A percentile compares a stretch with the other conserved stretches of the same genome.
These are phyloP conservation scores for Ataeniobius toweri DNA, from an alignment of 2,797 vertebrate species.

Conservation along the genomic window DNA sequence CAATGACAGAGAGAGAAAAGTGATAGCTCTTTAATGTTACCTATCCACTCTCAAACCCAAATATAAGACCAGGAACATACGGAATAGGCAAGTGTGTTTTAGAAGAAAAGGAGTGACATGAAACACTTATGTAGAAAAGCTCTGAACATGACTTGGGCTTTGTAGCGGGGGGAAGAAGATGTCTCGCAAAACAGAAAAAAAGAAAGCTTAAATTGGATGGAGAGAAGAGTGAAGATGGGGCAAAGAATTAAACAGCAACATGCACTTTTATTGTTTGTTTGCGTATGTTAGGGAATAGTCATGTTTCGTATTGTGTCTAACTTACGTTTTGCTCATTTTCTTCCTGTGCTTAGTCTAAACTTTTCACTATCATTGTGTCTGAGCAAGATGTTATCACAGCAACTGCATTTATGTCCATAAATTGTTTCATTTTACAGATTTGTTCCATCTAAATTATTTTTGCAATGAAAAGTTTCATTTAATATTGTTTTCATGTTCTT, in stretches of 20 bases:
- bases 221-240: constrained; percentile 54
- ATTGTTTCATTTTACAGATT: background rate
- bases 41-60: constrained; percentile 78
- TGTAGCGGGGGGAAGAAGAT: constrained; percentile 56
- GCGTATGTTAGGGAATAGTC: constrained; percentile 37
- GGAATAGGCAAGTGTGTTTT: constrained; percentile 73
- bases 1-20: constrained; percentile 72
- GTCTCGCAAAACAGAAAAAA: constrained; percentile 61
- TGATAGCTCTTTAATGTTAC: constrained; percentile 78
- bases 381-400: constrained; percentile 7
- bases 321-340: constrained; percentile 41
- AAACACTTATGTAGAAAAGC: constrained; percentile 77
- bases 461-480: background rate
- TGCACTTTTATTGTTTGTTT: constrained; percentile 59
- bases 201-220: constrained; percentile 67
- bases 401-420: constrained; percentile 1
- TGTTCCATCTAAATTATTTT: background rate
- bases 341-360: constrained; percentile 30
- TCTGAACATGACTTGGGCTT: constrained; percentile 75
- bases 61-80: constrained; percentile 74
- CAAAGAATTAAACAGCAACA: constrained; percentile 47
- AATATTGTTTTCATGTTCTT: background rate
- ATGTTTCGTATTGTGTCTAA: constrained; percentile 35
- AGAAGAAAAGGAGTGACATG: constrained; percentile 69
- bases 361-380: constrained; percentile 30